Percentiles rank a stretch among this genome's conserved stretches.
phyloP scores from a whole-genome alignment of 1,140 invertebrate species.

The Grapholita molesta region DNA sequence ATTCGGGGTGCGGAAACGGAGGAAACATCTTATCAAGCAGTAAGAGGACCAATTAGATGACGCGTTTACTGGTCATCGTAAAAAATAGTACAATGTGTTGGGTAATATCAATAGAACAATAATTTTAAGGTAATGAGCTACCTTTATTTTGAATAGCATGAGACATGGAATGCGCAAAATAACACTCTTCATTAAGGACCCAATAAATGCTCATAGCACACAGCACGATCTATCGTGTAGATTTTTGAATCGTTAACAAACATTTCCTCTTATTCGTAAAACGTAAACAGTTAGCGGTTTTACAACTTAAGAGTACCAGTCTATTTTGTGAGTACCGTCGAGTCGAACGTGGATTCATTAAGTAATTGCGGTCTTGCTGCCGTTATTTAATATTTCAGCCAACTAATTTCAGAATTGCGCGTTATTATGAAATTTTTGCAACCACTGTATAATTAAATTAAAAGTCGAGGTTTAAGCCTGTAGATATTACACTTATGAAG shows the following conservation, averaged over 20 bases:
- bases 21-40: slow-evolving; percentile 30
- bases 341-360: slow-evolving; percentile 2
- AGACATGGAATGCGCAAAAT: no score
- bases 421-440: neutral
- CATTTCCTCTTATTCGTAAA: neutral
- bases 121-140: no score
- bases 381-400: slow-evolving; percentile 11
- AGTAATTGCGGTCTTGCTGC: slow-evolving; percentile 2
- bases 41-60: slow-evolving; percentile 10
- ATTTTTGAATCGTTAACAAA: neutral
- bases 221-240: no score
- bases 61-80: no score
- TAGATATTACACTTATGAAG: neutral
- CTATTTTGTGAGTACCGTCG: neutral
- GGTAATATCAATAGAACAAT: neutral
- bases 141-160: no score
- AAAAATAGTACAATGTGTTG: no score
- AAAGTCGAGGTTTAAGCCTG: neutral
- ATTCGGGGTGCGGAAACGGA: slow-evolving; percentile 21
- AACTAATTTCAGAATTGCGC: slow-evolving; percentile 3
- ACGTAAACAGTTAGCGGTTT: neutral
- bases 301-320: slow-evolving; percentile 1
- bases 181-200: no score
- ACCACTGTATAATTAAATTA: neutral
- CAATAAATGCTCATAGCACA: no score